These are phyloP conservation scores for Stictocephala bisonia DNA, from an alignment of 2,888 invertebrate species.

Conservation along the genomic window DNA sequence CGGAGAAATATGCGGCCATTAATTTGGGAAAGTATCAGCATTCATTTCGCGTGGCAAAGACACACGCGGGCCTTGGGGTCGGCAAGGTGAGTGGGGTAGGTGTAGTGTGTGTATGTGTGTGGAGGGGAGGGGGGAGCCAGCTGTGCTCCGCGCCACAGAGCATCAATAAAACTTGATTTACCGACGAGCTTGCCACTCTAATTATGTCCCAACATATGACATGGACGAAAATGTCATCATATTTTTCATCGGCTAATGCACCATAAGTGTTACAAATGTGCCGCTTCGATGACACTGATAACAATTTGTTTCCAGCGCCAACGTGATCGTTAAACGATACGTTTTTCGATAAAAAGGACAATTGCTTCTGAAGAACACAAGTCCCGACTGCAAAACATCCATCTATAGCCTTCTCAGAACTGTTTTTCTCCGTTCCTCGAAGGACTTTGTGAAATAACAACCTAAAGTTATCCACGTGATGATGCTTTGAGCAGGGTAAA, in stretches of 20 bases:
- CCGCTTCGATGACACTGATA: neutral
- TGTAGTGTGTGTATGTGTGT: too few species aligned
- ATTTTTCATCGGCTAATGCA: slow-evolving; percentile 37
- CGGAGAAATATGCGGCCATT: slow-evolving; percentile 25
- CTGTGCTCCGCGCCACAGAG: neutral
- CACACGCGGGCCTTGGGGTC: neutral
- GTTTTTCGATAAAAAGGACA: slow-evolving; percentile 21
- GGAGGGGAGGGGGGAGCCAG: neutral
- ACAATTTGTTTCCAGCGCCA: neutral
- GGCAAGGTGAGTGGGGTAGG: neutral
- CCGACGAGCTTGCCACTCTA: neutral
- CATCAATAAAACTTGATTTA: slow-evolving; percentile 37
- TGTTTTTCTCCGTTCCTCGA: neutral
- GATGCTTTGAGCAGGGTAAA: neutral
- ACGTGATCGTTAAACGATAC: slow-evolving; percentile 29
- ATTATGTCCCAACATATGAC: slow-evolving; percentile 34
- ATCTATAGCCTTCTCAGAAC: neutral
- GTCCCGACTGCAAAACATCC: neutral
- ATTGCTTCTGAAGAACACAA: neutral
- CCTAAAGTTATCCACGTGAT: neutral
- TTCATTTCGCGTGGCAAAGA: neutral
- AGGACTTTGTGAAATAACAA: slow-evolving; percentile 19
- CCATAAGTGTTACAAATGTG: slow-evolving; percentile 40
- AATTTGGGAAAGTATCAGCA: slow-evolving; percentile 12
- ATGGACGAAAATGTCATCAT: slow-evolving; percentile 33